phyloP scores from a whole-genome alignment of 2,888 invertebrate genomes.

The Ophraella communa region DNA sequence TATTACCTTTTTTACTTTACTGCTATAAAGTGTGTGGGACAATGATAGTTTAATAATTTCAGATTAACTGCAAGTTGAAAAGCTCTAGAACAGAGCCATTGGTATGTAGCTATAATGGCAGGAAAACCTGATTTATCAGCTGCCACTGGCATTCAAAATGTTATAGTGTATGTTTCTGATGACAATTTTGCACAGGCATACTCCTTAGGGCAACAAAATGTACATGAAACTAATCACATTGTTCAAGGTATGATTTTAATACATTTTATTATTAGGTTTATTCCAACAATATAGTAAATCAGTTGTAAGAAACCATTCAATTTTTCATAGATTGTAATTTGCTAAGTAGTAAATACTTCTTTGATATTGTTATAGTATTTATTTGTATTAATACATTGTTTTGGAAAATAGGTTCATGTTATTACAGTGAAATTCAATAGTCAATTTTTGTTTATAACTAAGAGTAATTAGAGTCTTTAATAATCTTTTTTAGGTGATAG shows the following conservation, averaged over 20 bases:
- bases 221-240: constrained; percentile 40
- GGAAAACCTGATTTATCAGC: constrained; percentile 78
- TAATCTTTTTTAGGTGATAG: constrained; percentile 7
- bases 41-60: constrained; percentile 41
- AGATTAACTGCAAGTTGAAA: constrained; percentile 57
- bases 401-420: too few relatives aligned
- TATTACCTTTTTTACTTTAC: not conserved
- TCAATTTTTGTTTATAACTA: too few relatives aligned
- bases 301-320: not conserved
- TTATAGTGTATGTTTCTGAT: constrained; percentile 66
- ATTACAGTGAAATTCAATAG: too few relatives aligned
- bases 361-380: too few relatives aligned
- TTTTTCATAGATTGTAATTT: too few relatives aligned
- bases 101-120: constrained; percentile 78
- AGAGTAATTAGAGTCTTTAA: too few relatives aligned
- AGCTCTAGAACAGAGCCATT: constrained; percentile 67
- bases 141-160: constrained; percentile 63
- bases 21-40: not conserved
- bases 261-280: not conserved
- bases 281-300: too few relatives aligned
- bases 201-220: constrained; percentile 62
- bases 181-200: constrained; percentile 65
- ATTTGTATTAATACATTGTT: too few relatives aligned
- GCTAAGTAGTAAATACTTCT: too few relatives aligned
- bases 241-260: constrained; percentile 30